Evolutionary conservation across 2,888 invertebrate genomes (phyloP), one percentile per base, ranked within the genome.

Genomic region (Aelia acuminata): DNA sequence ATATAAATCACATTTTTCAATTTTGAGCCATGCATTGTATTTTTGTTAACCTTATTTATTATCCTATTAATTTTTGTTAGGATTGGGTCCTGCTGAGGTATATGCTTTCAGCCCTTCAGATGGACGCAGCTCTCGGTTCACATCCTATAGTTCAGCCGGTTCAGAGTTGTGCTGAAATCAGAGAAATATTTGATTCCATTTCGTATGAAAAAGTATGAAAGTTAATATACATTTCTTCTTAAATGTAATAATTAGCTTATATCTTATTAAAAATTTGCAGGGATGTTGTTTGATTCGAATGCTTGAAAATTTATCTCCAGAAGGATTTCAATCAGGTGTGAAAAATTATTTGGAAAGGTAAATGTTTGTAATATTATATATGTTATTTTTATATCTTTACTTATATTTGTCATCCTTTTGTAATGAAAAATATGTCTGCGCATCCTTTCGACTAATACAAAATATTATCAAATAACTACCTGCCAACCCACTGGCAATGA

Each of bases 141-240:
- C 98, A 98, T 93, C 97, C 98, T 0, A 97, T 99, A 89, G 96
- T 98, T 13, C 96, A 97, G 92, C 94, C 94, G 0, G 98, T 98
- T 22, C 93, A 94, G 47, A 96, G 96, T 90, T 98, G 98, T 0
- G 96, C 96, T 92, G 95, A 98, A 93, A 98, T 98, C 88, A 97
- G 96, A 0, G 96, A 97, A 90, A 95, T 98, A 88, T 98, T 98
- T 92, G 98, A 98, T 92, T 92, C 94, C 0, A 98, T 99, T 90
- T 97, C 98, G 0, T 98, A 99, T 91, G 95, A 95, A 90, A 98
- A 98, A 94, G 97, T 96, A 92, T 48, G 35, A 57, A 49, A 48
- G 48, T 85, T 18, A 53, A 22, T 75, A 39, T 75, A 75, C 8
- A 0, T 35, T 39, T 43, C 4, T 39, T 75, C 22, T 1, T 43